Evolutionary conservation across 2,888 invertebrate species (phyloP), one percentile per base, ranked within the genome.

Genomic region (Elmis aenea): DNA sequence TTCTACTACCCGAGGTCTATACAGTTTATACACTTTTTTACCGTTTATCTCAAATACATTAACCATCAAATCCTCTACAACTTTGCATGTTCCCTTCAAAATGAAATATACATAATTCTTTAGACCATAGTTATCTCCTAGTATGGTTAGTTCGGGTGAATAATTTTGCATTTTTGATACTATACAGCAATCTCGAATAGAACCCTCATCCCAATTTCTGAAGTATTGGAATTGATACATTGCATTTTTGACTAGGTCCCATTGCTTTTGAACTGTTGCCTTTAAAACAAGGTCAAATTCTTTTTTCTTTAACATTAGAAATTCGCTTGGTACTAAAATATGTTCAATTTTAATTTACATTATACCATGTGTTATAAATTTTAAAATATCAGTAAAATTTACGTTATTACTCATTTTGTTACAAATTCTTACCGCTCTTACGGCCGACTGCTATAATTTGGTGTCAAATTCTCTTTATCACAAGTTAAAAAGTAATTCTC

Each of bases 201-300:
- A 70, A 1, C 74, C 70, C 57, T 75, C 73, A 50, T 74, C 73
- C 64, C 81, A 75, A 6, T 69, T 69, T 48, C 78, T 73, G 52
- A 83, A 83, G 54, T 82, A 82, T 26, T 74, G 73, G 45, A 82
- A 81, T 25, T 71, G 70, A 2, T 72, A 67, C 70, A 83, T 73
- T 1, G 79, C 77, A 3, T 63, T 64, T 26, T 69, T 69, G 9
- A 81, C 72, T 51, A 75, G 70, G 36, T 77, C 74, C 81, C 81
- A 82, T 51, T 79, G 73, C 33, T 72, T 69, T 52, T 75, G 69
- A 3, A 82, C 70, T 1, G 74, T 71, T 1, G 67, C 69, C 57
- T 74, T 77, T 21, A 83, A 67, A 2, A 80, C 70, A 5, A 54
- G 42, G 46, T 81, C 73, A 53, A 84, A 85, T 51, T 81, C 78